Evolutionary conservation across 2,888 invertebrate species (phyloP).

Genomic region (Automeris io): DNA sequence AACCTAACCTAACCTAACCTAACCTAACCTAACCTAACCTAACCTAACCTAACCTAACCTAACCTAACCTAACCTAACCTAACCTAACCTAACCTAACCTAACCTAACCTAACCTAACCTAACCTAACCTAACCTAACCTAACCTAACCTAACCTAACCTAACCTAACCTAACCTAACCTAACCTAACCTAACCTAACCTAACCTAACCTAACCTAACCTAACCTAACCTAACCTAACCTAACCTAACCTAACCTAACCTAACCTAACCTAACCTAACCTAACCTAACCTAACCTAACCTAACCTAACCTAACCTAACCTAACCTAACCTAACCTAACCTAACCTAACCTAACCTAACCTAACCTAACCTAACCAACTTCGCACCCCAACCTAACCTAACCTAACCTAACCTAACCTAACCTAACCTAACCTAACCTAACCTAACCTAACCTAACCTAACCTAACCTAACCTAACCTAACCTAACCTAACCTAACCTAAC

Average conservation of each 20-base stretch:
- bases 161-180: not conserved
- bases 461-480: slow-evolving; percentile 11
- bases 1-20: not conserved
- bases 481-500: slow-evolving; percentile 11
- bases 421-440: slow-evolving; percentile 7
- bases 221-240: not conserved
- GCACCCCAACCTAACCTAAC: slow-evolving; percentile 10
- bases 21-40: not conserved
- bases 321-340: not conserved
- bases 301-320: not conserved
- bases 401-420: slow-evolving; percentile 11
- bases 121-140: not conserved
- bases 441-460: slow-evolving; percentile 9
- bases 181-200: not conserved
- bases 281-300: not conserved
- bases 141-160: not conserved
- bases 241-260: not conserved
- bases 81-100: not conserved
- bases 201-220: not conserved
- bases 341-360: not conserved
- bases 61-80: not conserved
- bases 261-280: not conserved
- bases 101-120: not conserved
- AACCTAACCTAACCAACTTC: not conserved
- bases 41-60: not conserved